Evolutionary conservation across 2,888 invertebrate species (phyloP), one percentile per base, ranked within the genome.

Genomic region (Aphidoletes aphidimyza): DNA sequence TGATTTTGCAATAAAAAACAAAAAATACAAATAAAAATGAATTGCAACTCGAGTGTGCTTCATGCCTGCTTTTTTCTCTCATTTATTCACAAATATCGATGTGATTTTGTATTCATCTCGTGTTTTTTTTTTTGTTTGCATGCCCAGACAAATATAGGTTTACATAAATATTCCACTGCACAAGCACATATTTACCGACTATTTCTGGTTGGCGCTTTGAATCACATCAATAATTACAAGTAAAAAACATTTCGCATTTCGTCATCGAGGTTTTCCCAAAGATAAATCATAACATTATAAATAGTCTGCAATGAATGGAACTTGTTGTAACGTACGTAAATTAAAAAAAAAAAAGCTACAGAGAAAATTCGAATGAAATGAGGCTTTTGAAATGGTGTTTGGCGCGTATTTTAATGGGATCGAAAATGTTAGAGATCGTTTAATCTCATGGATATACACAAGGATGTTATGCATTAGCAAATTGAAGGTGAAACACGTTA

Each of bases 1-100:
- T 2, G 22, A 54, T 69, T 30, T 69, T 30, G 30, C 69, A 3
- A 69, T 69, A 69, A 69, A 69, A n/a, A n/a, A n/a, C n/a, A n/a
- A n/a, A n/a, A n/a, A 54, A 54, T 26, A 22, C 54, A 11, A 54
- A 54, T 54, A 54, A 54, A 69, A 69, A 69, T 69, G 69, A 69
- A 69, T 69, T 69, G 69, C 69, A 30, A 69, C 30, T 69, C 30
- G 11, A 34, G 5, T 14, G 22, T 0, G 11, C 2, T 69, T 0
- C 14, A 14, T 69, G 42, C 42, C 6, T 42, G 14, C 5, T 54
- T 17, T 30, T 30, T 8, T 69, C 17, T 14, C 26, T 30, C 1
- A 5, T 30, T 69, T 26, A 54, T 22, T 22, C n/a, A 26, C 6
- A 42, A 2, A 54, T 26, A 54, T 26, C 17, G 69, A 69, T 69